Percentiles rank a stretch among this genome's conserved stretches.
Conservation (phyloP, 1,140 invertebrate species). For the Coelopa frigida region DNA sequence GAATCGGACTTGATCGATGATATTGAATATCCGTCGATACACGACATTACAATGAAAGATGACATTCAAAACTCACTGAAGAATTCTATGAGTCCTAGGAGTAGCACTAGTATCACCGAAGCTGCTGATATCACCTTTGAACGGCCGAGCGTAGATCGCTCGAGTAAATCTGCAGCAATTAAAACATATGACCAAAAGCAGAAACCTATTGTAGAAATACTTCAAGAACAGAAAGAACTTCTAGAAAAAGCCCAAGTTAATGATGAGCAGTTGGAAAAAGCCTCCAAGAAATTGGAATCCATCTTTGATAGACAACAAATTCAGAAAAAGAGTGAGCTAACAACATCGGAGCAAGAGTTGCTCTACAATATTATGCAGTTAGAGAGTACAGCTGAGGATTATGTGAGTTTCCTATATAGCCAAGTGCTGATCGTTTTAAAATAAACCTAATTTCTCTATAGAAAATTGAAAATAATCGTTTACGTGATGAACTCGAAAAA, state of each 20-base stretch:
- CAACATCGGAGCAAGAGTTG: conserved; percentile 50
- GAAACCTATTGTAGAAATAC: conserved; percentile 46
- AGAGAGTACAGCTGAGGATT: conserved; percentile 51
- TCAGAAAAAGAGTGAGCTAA: conserved; percentile 47
- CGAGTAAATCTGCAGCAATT: conserved; percentile 50
- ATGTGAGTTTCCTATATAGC: conserved; percentile 41
- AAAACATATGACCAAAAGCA: conserved; percentile 47
- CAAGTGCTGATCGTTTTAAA: not conserved
- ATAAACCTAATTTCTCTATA: conserved; percentile 19
- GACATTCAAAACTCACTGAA: conserved; percentile 14
- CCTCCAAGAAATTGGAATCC: conserved; percentile 28
- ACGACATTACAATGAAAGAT: conserved; percentile 43
- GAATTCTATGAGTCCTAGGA: not conserved
- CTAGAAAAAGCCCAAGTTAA: conserved; percentile 51
- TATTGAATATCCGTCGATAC: conserved; percentile 50
- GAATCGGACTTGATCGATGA: conserved; percentile 44
- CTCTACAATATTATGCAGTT: conserved; percentile 52
- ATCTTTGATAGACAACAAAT: too few species aligned
- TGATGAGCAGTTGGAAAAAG: conserved; percentile 49
- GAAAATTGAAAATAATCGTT: conserved; percentile 49
- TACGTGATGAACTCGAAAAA: conserved; percentile 50
- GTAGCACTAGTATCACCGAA: not conserved
- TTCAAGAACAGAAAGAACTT: conserved; percentile 52
- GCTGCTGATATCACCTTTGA: not conserved
- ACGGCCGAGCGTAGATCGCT: conserved; percentile 48